Evolutionary conservation across 1,140 invertebrate species (phyloP), one percentile per base, ranked within the genome.

Genomic region (Ceratosolen fusciceps): DNA sequence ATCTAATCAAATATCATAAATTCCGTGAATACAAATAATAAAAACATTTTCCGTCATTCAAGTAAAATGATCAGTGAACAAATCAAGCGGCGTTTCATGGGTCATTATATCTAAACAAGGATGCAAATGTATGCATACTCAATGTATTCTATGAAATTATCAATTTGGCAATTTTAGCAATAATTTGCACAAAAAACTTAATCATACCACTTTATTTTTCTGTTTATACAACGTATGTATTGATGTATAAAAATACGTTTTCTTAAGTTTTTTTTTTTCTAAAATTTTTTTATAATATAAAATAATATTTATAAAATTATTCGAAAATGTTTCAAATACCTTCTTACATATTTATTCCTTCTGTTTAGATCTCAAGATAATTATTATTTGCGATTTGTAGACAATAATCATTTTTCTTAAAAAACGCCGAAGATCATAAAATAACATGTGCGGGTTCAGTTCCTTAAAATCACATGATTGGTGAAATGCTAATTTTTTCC

Each of bases 11-110:
- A 60, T 24, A 10, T 60, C 16, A 74, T 74, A 1, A 62, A 43
- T 60, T 74, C 21, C 43, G 12, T 39, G 24, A 39, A 31, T 47
- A 29, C 12, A 47, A 60, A 16, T 2, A 29, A 16, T 24, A 26
- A 58, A 71, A 49, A 47, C 39, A 58, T 0, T 14, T 21, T 56
- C 14, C n/a, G n/a, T n/a, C n/a, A n/a, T 76, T 47, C 67, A 75
- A 75, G 49, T 49, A 56, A 74, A 74, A 62, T 52, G 24, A n/a
- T 31, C 62, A 68, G 68, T 68, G 49, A 76, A 68, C 74, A 76
- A 76, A n/a, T 62, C 31, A 31, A 68, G 0, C 39, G 21, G 26
- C 37, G 21, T 9, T 56, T 19, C 47, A 21, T n/a, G n/a, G n/a
- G n/a, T n/a, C n/a, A n/a, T n/a, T n/a, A n/a, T 19, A 16, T 26